Conservation (phyloP, 2,113 vertebrate genomes). For the Serilophus lunatus region DNA sequence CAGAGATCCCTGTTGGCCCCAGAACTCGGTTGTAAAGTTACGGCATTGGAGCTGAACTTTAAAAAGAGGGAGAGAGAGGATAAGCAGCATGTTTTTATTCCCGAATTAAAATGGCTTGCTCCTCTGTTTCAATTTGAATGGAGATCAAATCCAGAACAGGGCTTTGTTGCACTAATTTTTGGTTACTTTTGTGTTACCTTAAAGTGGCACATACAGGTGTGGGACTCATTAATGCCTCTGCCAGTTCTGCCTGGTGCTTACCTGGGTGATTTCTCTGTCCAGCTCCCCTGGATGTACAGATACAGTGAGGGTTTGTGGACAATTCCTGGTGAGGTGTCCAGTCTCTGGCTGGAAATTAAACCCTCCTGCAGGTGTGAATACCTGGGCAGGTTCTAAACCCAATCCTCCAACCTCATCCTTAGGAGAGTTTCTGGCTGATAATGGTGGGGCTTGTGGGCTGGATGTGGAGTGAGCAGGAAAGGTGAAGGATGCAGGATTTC, state of each 20-base stretch:
- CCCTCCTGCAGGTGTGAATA: background rate
- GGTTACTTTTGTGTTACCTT: background rate
- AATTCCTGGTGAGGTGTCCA: rapidly evolving
- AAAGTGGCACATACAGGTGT: background rate
- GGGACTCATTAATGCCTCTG: background rate
- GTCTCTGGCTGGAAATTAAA: background rate
- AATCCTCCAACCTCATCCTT: background rate
- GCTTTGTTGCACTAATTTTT: background rate
- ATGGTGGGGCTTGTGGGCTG: background rate
- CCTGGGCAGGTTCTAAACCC: background rate
- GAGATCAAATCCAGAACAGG: background rate
- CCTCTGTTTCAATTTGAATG: background rate
- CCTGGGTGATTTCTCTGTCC: background rate
- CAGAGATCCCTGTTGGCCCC: background rate
- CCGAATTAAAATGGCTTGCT: background rate
- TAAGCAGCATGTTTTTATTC: background rate
- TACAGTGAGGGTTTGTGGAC: background rate
- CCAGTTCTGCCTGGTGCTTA: background rate
- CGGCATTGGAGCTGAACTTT: background rate
- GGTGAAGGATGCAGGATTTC: background rate
- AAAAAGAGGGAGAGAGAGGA: background rate
- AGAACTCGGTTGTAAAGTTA: background rate
- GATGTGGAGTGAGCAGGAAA: rapidly evolving
- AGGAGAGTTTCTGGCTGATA: background rate
- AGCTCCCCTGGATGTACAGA: background rate